These are phyloP conservation scores for Melinopterus prodromus DNA, from an alignment of 2,888 invertebrate genomes.

Conservation along the genomic window DNA sequence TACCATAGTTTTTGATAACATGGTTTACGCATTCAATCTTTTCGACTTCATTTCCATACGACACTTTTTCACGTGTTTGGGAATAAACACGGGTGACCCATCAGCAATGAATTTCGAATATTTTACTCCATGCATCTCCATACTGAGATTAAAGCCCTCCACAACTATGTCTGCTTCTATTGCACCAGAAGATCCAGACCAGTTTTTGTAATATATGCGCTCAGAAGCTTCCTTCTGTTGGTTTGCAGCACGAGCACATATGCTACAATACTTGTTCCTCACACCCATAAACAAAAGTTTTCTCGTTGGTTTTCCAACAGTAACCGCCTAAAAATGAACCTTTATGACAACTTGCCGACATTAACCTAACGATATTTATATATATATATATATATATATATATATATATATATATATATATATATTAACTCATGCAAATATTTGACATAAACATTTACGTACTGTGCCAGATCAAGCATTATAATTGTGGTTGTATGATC, in stretches of 20 bases:
- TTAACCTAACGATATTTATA: not conserved
- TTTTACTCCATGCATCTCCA: conserved; percentile 47
- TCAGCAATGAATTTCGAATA: conserved; percentile 51
- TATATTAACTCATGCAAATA: too few relatives aligned
- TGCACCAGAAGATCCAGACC: conserved; percentile 48
- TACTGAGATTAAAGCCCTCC: conserved; percentile 50
- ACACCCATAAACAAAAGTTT: conserved; percentile 50
- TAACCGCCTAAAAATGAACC: conserved; percentile 34
- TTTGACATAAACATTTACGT: not conserved
- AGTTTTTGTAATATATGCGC: conserved; percentile 53
- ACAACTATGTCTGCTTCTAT: conserved; percentile 53
- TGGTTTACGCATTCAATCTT: conserved; percentile 54
- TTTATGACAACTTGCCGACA: not conserved
- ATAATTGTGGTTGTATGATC: conserved; percentile 32
- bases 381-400: too few relatives aligned
- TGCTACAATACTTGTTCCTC: conserved; percentile 50
- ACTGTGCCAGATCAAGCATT: conserved; percentile 29
- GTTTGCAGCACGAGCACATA: conserved; percentile 46
- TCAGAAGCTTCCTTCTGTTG: conserved; percentile 34
- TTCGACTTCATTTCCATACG: conserved; percentile 45
- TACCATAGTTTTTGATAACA: conserved; percentile 40
- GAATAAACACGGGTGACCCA: conserved; percentile 53
- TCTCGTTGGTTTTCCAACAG: conserved; percentile 43
- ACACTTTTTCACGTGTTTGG: conserved; percentile 43
- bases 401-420: too few relatives aligned